These are phyloP conservation scores for Myotis davidii DNA, from an alignment of 2,113 vertebrate species.

Conservation along the genomic window DNA sequence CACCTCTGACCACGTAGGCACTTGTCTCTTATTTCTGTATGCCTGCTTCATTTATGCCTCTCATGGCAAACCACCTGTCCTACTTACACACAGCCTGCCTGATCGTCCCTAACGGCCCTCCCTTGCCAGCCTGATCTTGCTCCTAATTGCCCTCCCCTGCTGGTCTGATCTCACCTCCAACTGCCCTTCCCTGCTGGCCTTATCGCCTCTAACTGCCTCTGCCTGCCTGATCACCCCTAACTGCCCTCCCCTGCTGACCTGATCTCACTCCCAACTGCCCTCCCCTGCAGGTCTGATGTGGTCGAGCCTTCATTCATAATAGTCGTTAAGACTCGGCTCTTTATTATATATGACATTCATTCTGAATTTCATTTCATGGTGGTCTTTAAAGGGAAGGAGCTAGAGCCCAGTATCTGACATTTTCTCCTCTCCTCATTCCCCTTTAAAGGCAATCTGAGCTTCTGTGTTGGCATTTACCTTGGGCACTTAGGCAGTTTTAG, in stretches of 20 bases:
- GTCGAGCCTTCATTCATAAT: too few relatives aligned
- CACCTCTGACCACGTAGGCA: accelerated
- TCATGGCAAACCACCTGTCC: not conserved
- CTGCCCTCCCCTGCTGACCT: too few relatives aligned
- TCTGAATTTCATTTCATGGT: constrained; percentile 13
- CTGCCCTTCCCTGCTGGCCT: too few relatives aligned
- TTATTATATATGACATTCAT: not conserved
- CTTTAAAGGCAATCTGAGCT: not conserved
- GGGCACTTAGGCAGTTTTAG: not conserved
- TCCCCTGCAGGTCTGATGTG: too few relatives aligned
- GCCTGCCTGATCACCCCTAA: too few relatives aligned
- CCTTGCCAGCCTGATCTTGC: too few relatives aligned
- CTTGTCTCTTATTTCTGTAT: not conserved
- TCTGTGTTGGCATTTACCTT: not conserved
- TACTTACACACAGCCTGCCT: not conserved
- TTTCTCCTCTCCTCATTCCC: not conserved
- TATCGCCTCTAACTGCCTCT: too few relatives aligned
- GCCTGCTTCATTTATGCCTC: not conserved
- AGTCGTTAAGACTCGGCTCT: too few relatives aligned
- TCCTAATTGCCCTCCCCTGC: too few relatives aligned
- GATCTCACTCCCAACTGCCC: too few relatives aligned
- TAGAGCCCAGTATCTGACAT: not conserved
- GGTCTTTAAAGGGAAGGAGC: not conserved
- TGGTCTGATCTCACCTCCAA: too few relatives aligned
- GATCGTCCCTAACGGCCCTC: too few relatives aligned